Base-by-base conservation (phyloP, 2,113 vertebrate species). In the Rhynchomys soricoides region DNA sequence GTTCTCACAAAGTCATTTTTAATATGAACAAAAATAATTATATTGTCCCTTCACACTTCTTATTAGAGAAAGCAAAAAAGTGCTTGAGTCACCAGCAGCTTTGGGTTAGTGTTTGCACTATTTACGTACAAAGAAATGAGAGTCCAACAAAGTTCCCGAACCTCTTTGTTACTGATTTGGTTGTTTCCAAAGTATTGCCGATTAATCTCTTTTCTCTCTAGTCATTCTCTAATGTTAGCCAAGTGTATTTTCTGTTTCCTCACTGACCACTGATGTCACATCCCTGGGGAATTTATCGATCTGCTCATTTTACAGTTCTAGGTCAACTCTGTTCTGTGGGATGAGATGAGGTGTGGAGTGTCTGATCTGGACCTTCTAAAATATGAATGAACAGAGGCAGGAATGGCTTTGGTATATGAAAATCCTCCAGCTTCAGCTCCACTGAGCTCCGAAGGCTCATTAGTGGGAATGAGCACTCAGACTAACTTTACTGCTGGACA, bases 221-320 rank as follows among this genome's bases (percentile, higher is more conserved):
- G 26, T 12, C 86, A 88, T 11, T 50, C 43, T 82, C 57, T 90
- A 43, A 93, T 91, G 93, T 90, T 92, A 93, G 82, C 78, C n/a
- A 64, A 88, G 70, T 29, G 24, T 50, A 71, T 81, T 95, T 88
- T 59, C 52, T 40, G 45, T 90, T 94, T 55, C 94, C n/a, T 93
- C 62, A 91, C 89, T 97, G 93, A 96, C 91, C 92, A 75, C 92
- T 70, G 83, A 57, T 37, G 37, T 81, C 40, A 43, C 57, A 86
- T 81, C 40, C 83, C 83, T 93, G 92, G 78, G 64, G 90, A 91
- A 82, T 17, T 87, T 57, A 75, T 68, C 78, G 52, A 74, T 64
- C 68, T 57, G 93, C 73, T 91, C 64, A 74, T 75, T 89, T 78
- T 93, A 75, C 9, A 82, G 77, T 94, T 88, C 82, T 90, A 22